Evolutionary conservation across 2,888 invertebrate species (phyloP).

Genomic region (Crepidodera aurea): DNA sequence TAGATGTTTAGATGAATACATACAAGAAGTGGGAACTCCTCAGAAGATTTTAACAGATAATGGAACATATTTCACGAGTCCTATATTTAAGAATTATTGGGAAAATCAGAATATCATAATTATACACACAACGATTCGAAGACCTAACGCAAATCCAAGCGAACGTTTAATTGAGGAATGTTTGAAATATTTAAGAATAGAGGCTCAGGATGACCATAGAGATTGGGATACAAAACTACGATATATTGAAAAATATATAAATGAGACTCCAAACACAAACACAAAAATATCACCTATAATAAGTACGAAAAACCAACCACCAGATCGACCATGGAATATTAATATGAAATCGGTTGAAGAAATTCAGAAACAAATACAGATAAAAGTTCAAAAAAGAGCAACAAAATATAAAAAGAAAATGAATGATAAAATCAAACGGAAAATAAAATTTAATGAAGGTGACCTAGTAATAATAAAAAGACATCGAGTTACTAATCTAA

Average conservation of each 20-base stretch:
- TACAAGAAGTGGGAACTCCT: neutral
- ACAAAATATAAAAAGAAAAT: slow-evolving; percentile 3
- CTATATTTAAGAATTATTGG: neutral
- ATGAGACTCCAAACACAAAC: slow-evolving; percentile 9
- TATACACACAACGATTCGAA: neutral
- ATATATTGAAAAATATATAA: slow-evolving; percentile 15
- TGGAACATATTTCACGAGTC: neutral
- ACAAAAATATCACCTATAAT: slow-evolving; percentile 8
- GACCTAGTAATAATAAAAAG: slow-evolving; percentile 19
- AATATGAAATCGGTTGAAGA: neutral
- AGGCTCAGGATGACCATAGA: neutral
- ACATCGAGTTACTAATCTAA: slow-evolving; percentile 7
- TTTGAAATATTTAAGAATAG: slow-evolving; percentile 8
- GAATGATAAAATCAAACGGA: neutral
- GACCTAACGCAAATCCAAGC: neutral
- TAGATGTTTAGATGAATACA: neutral
- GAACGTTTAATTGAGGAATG: neutral
- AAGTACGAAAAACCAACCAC: slow-evolving; percentile 3
- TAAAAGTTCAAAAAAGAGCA: slow-evolving; percentile 1
- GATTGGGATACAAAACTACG: slow-evolving; percentile 4
- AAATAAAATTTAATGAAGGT: slow-evolving; percentile 7
- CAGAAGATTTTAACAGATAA: neutral
- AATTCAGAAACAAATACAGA: slow-evolving; percentile 6
- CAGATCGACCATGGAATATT: slow-evolving; percentile 21
- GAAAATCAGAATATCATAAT: neutral